A percentile compares a stretch with the other conserved stretches of the same genome.
phyloP scores from a whole-genome alignment of 2,888 invertebrate species.

The Drosophila cognata region DNA sequence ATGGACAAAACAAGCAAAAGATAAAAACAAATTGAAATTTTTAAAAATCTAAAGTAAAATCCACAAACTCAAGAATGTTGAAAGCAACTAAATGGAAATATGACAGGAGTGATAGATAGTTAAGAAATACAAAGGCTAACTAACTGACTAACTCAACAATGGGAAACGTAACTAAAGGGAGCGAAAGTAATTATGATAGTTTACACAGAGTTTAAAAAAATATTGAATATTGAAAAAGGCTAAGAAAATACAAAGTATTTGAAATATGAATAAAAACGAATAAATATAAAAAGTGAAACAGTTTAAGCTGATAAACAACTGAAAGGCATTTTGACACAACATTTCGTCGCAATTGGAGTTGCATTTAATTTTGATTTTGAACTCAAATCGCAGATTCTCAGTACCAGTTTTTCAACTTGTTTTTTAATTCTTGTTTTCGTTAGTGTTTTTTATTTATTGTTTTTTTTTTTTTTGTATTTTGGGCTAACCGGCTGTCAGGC shows the following conservation, averaged over 20 bases:
- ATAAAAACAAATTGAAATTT: background rate
- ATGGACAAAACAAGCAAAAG: background rate
- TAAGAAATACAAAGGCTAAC: background rate
- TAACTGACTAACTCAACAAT: background rate
- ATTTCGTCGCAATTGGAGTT: background rate
- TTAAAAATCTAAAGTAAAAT: background rate
- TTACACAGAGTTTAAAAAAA: background rate
- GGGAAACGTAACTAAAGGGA: background rate
- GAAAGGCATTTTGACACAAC: background rate
- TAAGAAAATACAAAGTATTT: background rate
- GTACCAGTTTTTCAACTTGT: background rate
- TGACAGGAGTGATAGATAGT: background rate
- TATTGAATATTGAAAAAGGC: background rate
- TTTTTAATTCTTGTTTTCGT: constrained; percentile 3
- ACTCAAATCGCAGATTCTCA: background rate
- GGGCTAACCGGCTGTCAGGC: constrained; percentile 36
- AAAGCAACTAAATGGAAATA: background rate
- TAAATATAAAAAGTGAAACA: background rate
- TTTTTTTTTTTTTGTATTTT: background rate
- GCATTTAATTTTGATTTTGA: background rate
- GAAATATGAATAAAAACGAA: background rate
- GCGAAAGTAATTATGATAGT: background rate
- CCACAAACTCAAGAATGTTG: background rate
- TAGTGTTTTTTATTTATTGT: background rate
- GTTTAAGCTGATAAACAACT: background rate